These are phyloP conservation scores for Sebastes schlegelii DNA, from an alignment of 2,113 vertebrate genomes.

Conservation along the genomic window DNA sequence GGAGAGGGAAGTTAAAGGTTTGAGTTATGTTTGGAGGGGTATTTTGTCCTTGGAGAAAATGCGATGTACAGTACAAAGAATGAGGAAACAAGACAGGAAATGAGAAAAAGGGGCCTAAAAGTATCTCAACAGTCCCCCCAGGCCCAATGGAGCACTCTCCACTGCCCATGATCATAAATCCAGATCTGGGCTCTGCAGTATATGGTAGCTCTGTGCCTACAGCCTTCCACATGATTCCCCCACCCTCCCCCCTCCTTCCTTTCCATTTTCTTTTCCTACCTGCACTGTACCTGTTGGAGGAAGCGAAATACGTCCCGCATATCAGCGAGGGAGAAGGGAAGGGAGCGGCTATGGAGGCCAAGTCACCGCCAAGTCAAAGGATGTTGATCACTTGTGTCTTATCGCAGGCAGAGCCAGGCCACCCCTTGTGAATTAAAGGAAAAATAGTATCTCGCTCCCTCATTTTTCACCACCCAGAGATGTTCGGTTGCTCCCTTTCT, in stretches of 20 bases:
- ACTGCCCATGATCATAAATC: constrained; percentile 73
- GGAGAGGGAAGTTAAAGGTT: constrained; percentile 28
- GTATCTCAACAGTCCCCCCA: constrained; percentile 45
- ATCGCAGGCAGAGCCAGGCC: constrained; percentile 82
- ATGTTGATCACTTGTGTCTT: constrained; percentile 86
- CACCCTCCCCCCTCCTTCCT: not conserved
- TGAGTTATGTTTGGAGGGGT: constrained; percentile 37
- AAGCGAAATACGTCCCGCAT: constrained; percentile 65
- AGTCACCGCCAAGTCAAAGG: constrained; percentile 77
- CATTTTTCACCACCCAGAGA: constrained; percentile 84
- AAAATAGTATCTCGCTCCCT: constrained; percentile 83
- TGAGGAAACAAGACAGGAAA: constrained; percentile 61
- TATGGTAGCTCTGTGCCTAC: constrained; percentile 39
- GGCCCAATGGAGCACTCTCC: constrained; percentile 45
- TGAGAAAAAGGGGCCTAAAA: constrained; percentile 56
- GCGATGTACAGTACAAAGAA: constrained; percentile 47
- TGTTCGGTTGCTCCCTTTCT: constrained; percentile 79
- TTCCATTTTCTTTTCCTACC: constrained; percentile 53
- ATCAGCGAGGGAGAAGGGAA: constrained; percentile 55
- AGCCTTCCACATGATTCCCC: constrained; percentile 46
- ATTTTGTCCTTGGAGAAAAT: constrained; percentile 65
- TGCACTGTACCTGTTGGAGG: constrained; percentile 60
- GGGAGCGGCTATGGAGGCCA: constrained; percentile 46
- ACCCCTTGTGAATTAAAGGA: constrained; percentile 86
- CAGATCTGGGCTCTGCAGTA: constrained; percentile 61